Evolutionary conservation across 1,140 invertebrate species (phyloP).

Genomic region (Diuraphis noxia): DNA sequence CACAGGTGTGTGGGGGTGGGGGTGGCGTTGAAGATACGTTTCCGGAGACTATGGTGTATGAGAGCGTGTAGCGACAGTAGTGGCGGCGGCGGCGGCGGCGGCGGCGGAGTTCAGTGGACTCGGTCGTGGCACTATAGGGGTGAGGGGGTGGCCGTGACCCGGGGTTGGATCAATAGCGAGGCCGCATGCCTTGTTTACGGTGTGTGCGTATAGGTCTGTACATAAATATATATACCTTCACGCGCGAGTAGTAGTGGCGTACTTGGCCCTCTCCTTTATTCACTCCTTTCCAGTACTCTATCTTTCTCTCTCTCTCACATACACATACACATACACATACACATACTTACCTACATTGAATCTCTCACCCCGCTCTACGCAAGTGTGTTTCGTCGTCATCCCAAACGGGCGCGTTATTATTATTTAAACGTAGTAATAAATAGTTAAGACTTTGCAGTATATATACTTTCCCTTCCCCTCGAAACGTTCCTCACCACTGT

Average conservation of each 20-base stretch:
- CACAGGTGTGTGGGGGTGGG: neutral
- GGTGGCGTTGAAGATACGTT: slow-evolving; percentile 14
- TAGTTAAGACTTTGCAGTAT: slow-evolving; percentile 11
- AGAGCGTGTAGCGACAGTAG: neutral
- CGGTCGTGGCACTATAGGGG: neutral
- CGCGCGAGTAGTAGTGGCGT: neutral
- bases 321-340: neutral
- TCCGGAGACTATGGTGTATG: neutral
- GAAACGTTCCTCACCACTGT: neutral
- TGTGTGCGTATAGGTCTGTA: neutral
- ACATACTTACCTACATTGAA: neutral
- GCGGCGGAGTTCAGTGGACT: slow-evolving; percentile 36
- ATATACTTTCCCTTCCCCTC: neutral
- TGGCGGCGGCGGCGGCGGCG: too few species aligned
- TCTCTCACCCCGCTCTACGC: too few species aligned
- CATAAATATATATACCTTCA: neutral
- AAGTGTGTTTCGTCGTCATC: neutral
- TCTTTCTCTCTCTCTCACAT: too few species aligned
- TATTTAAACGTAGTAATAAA: slow-evolving; percentile 48
- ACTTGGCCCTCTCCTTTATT: neutral
- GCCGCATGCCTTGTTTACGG: slow-evolving; percentile 47
- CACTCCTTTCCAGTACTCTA: neutral
- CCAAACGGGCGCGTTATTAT: neutral
- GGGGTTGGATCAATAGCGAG: slow-evolving; percentile 52
- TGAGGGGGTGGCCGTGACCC: slow-evolving; percentile 46